Evolutionary conservation across 2,888 invertebrate species (phyloP), one percentile per base, ranked within the genome.

Genomic region (Amorpha juglandis): DNA sequence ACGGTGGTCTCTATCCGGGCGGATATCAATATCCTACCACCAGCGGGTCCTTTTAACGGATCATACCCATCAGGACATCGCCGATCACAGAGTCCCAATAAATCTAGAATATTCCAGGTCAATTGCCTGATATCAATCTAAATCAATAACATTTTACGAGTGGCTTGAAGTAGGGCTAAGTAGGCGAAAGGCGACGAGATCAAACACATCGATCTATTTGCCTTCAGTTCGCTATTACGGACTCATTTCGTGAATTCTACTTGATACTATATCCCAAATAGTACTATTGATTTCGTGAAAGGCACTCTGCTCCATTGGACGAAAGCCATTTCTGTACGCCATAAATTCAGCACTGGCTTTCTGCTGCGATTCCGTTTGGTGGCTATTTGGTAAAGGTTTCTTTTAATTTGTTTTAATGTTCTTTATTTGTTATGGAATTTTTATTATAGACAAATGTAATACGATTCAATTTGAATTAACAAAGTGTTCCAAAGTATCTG

Each of bases 311-410:
- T 19, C 19, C 58, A 58, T 58, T 58, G 58, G 58, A 19, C 58
- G 58, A 11, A 19, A 58, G 58, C 58, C 58, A 58, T 58, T 58
- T 58, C 58, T 42, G 58, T 58, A 42, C 16, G 58, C 58, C 38
- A 58, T 58, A 58, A 58, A 58, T 58, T 58, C 42, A 16, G 7
- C 19, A 9, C 9, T 38, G 42, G 42, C 58, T 58, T 58, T 58
- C 42, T 19, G 12, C 19, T 58, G 58, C 11, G 16, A 38, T 58
- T 42, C 38, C 55, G 38, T 58, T 38, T 12, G 12, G 6, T 58
- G 12, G 42, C 42, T 55, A 12, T 42, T 42, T 38, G 58, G 19
- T 38, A 38, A 11, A 19, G 7, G 42, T 19, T 38, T 9, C 21
- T 58, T 58, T 58, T 50, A 50, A 58, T 38, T 58, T 38, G 42